Base-by-base conservation (phyloP, 30 jellyfish, hydroid and myxozoan genomes). In the Aurelia coerulea region DNA sequence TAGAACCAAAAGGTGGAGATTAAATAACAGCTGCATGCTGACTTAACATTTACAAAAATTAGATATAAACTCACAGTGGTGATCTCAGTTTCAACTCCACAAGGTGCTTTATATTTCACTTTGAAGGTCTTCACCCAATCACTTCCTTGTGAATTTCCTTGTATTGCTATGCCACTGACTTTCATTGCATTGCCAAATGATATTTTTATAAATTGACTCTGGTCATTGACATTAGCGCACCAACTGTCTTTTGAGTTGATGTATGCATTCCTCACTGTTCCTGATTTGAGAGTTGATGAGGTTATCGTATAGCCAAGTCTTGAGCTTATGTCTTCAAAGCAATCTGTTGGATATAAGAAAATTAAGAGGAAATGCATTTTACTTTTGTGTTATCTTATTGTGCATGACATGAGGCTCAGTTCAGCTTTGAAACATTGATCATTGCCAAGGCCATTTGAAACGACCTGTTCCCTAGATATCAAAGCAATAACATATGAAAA, bases 71-170 rank as follows among this genome's bases (percentile, higher is more conserved):
- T 72, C 29, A 72, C 65, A 0, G 29, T 72, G 37, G 82, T 4
- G 5, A 72, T 14, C 49, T 72, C 82, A 35, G 35, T 42, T 72
- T 72, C 82, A 29, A 68, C 2, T n/a, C 82, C 82, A 41, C 82
- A 72, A 14, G 19, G 64, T 41, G 66, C 63, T 72, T 72, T 72
- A 51, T 72, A 72, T 13, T 72, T 72, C 37, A 72, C 49, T 42
- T 72, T 72, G 16, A 72, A 72, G 31, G 82, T 12, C 23, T 16
- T 33, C 23, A 72, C 31, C 70, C 70, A 60, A 60, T 60, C 70
- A 60, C 3, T 60, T 60, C 70, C 70, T 6, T 60, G 35, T 60
- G 70, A 0, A 60, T 5, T 60, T 60, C 70, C 70, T 13, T 60
- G 70, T 60, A 60, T 23, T 60, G 70, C 33, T 9, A 60, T 60